phyloP scores from a whole-genome alignment of 2,113 vertebrate genomes.

The Cygnus atratus region DNA sequence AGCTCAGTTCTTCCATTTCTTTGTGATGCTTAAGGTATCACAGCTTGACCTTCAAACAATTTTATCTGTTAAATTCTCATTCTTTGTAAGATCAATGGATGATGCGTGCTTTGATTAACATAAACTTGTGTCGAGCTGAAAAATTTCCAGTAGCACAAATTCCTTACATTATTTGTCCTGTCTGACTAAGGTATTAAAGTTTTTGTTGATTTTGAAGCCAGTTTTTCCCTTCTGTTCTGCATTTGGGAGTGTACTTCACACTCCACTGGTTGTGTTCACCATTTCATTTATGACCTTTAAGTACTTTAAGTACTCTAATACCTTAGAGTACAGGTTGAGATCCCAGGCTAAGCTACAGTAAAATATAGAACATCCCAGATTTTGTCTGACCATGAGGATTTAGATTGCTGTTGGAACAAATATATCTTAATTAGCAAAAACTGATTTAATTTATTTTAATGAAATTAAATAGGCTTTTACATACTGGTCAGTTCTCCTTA shows the following conservation, averaged over 20 bases:
- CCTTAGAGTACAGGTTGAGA: background rate
- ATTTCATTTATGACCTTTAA: background rate
- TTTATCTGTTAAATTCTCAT: background rate
- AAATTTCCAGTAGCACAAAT: background rate
- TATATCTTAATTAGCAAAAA: background rate
- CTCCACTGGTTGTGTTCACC: fast-evolving
- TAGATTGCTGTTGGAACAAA: background rate
- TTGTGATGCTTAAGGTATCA: background rate
- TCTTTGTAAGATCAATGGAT: background rate
- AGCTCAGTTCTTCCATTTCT: background rate
- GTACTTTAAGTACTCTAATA: background rate
- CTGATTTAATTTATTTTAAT: background rate
- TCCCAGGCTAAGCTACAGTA: background rate
- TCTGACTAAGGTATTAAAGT: background rate
- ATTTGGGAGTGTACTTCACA: background rate
- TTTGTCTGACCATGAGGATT: background rate
- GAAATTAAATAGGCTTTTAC: background rate
- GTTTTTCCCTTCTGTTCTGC: background rate
- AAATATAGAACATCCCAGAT: background rate
- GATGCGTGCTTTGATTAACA: background rate
- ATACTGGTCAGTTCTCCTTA: background rate
- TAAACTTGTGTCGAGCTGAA: background rate
- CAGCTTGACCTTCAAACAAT: background rate
- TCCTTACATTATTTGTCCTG: background rate
- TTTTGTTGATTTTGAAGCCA: background rate